Evolutionary conservation across 2,797 vertebrate genomes (phyloP).

Genomic region (Erethizon dorsatum): DNA sequence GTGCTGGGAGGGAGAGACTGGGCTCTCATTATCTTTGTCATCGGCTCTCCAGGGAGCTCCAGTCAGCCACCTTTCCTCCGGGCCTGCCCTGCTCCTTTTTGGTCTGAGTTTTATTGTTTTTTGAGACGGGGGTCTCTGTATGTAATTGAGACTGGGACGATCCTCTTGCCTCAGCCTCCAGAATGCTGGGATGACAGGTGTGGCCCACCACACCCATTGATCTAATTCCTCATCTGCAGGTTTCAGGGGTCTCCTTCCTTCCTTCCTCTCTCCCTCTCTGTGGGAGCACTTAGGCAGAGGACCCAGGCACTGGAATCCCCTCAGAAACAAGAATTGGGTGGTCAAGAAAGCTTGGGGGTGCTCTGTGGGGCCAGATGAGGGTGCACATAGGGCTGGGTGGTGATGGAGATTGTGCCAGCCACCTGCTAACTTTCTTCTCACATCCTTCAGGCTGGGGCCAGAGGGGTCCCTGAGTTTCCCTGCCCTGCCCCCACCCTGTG

Average conservation of each 20-base stretch:
- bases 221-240: neutral
- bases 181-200: neutral
- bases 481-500: neutral
- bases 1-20: neutral
- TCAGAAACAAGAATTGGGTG: conserved; percentile 9
- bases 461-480: neutral
- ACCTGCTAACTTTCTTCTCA: neutral
- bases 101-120: neutral
- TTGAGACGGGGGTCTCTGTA: neutral
- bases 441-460: neutral
- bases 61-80: neutral
- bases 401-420: neutral
- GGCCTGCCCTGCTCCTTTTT: neutral
- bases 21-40: neutral
- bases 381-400: conserved; percentile 53
- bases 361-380: neutral
- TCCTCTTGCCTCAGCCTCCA: neutral
- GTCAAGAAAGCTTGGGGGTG: neutral
- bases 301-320: neutral
- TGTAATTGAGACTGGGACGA: neutral
- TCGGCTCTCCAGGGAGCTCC: neutral
- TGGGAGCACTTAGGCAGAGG: neutral
- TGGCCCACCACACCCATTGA: neutral
- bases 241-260: neutral
- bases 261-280: neutral